Evolutionary conservation across 53 echinoderm and acorn worm genomes (phyloP).

Genomic region (Pentamera pediparva): DNA sequence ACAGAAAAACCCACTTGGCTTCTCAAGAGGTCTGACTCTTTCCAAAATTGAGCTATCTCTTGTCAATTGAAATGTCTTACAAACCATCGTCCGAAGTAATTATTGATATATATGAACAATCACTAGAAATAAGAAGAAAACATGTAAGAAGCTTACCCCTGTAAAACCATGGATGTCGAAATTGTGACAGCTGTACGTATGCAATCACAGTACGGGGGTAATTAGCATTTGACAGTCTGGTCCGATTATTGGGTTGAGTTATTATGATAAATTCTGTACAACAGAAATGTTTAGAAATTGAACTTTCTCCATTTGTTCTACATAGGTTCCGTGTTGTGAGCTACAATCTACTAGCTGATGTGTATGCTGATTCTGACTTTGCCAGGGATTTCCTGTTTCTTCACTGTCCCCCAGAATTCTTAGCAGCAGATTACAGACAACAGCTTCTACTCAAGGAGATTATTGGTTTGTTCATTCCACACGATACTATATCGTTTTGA

Average conservation of each 20-base stretch:
- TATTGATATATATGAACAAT: too few species aligned
- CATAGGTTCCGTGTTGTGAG: constrained; percentile 80
- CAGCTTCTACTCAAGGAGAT: constrained; percentile 76
- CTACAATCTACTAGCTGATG: constrained; percentile 89
- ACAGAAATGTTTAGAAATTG: not conserved
- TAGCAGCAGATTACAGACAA: constrained; percentile 80
- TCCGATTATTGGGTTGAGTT: not conserved
- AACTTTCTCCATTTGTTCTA: not conserved
- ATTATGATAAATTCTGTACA: not conserved
- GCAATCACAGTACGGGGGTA: too few species aligned
- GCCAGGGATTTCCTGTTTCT: constrained; percentile 71
- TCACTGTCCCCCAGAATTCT: constrained; percentile 64
- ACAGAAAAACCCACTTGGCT: too few species aligned
- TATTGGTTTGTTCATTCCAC: constrained; percentile 41
- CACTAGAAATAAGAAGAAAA: too few species aligned
- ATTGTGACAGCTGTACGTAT: too few species aligned
- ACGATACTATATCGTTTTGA: not conserved
- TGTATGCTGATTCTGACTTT: constrained; percentile 83
- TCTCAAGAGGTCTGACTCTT: too few species aligned
- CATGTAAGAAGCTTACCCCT: too few species aligned
- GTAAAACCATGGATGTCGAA: too few species aligned
- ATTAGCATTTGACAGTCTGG: too few species aligned
- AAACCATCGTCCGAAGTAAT: too few species aligned
- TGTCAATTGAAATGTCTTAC: too few species aligned
- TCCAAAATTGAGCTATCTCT: too few species aligned